A percentile compares a stretch with the other conserved stretches of the same genome.
phyloP scores from a whole-genome alignment of 2,113 vertebrate genomes.

The Pycnonotus jocosus region DNA sequence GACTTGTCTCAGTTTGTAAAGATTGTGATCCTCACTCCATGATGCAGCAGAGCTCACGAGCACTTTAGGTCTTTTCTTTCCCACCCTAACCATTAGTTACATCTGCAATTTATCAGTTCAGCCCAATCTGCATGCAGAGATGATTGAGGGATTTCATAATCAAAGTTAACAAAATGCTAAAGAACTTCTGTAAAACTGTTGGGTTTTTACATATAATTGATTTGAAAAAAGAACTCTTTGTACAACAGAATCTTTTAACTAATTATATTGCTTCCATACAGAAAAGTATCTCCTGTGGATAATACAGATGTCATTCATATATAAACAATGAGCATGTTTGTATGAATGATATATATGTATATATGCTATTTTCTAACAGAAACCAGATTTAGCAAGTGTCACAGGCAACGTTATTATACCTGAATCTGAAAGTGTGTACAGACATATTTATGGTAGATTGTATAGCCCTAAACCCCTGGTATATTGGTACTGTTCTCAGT shows the following conservation, averaged over 20 bases:
- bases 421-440: not conserved
- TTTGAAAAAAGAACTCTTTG: not conserved
- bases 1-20: not conserved
- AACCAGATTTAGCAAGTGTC: not conserved
- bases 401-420: not conserved
- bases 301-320: not conserved
- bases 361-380: not conserved
- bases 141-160: not conserved
- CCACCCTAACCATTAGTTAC: not conserved
- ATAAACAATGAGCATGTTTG: not conserved
- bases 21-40: accelerated
- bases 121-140: not conserved
- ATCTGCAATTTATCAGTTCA: not conserved
- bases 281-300: not conserved
- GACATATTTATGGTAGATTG: not conserved
- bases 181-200: not conserved
- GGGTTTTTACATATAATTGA: not conserved
- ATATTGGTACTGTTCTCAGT: not conserved
- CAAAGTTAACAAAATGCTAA: not conserved
- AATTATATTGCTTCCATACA: not conserved
- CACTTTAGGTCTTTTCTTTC: not conserved
- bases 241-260: not conserved
- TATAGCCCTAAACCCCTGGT: not conserved
- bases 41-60: not conserved
- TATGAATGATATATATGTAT: not conserved